Conservation (phyloP, 2,113 vertebrate genomes). For the Nematolebias whitei region DNA sequence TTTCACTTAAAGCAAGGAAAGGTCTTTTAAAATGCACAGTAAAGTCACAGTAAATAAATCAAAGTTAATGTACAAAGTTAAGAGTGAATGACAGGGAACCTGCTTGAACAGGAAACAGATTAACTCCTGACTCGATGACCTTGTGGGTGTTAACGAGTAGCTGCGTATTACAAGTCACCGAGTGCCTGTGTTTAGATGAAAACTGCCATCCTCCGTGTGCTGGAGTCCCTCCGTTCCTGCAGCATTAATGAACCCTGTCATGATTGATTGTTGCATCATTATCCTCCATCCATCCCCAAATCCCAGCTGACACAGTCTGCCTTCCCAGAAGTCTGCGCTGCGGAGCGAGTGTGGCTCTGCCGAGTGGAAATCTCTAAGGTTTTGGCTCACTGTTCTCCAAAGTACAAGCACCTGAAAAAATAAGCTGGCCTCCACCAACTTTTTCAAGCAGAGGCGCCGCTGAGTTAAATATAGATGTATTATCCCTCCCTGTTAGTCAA, state of each 20-base stretch:
- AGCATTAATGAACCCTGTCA: slow-evolving; percentile 81
- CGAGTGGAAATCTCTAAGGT: slow-evolving; percentile 85
- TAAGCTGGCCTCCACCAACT: slow-evolving; percentile 87
- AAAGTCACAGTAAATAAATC: not conserved
- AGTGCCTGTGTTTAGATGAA: slow-evolving; percentile 26
- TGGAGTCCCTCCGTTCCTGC: slow-evolving; percentile 17
- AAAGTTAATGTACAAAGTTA: slow-evolving; percentile 12
- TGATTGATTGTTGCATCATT: slow-evolving; percentile 89
- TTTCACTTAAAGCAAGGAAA: not conserved
- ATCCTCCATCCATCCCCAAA: slow-evolving; percentile 76
- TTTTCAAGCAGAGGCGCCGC: slow-evolving; percentile 85
- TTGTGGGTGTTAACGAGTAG: slow-evolving; percentile 38
- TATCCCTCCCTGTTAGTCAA: slow-evolving; percentile 86
- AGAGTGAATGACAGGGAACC: slow-evolving; percentile 15
- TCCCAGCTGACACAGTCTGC: slow-evolving; percentile 80
- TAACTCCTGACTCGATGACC: slow-evolving; percentile 32
- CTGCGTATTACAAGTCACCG: slow-evolving; percentile 29
- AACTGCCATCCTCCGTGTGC: slow-evolving; percentile 27
- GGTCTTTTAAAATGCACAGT: not conserved
- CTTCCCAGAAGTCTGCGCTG: slow-evolving; percentile 87
- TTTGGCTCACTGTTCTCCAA: slow-evolving; percentile 87
- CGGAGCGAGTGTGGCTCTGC: slow-evolving; percentile 56
- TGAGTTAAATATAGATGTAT: slow-evolving; percentile 94
- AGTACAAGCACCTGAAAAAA: slow-evolving; percentile 99
- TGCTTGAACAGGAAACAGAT: slow-evolving; percentile 27